These are phyloP conservation scores for Ochotona princeps DNA, from an alignment of 2,113 vertebrate genomes.

Conservation along the genomic window DNA sequence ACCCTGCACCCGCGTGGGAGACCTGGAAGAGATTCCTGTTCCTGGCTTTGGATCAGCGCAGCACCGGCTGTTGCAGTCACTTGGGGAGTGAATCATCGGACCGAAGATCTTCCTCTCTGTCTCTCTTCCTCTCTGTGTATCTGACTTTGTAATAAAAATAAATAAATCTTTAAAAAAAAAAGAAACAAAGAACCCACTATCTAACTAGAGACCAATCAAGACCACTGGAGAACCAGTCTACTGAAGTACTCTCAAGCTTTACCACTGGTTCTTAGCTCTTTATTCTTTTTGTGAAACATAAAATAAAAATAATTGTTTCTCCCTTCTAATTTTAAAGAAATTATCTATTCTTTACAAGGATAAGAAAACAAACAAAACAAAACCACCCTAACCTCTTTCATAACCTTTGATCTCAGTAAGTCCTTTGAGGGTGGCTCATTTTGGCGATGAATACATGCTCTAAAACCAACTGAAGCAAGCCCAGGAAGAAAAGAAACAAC, in stretches of 20 bases:
- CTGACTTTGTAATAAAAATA: no score
- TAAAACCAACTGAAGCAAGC: neutral
- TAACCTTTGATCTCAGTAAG: slow-evolving; percentile 42
- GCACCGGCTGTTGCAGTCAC: no score
- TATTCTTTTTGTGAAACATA: neutral
- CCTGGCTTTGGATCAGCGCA: no score
- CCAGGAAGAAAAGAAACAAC: neutral
- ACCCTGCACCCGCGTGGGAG: no score
- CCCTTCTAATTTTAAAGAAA: neutral
- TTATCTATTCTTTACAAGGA: neutral
- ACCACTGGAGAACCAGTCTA: neutral
- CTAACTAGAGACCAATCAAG: neutral
- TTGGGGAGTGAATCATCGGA: no score
- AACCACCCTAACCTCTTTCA: neutral
- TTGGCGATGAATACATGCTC: slow-evolving; percentile 1
- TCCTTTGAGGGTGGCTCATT: neutral
- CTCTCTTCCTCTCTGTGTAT: no score
- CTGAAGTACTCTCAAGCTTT: neutral
- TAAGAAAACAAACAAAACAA: slow-evolving; percentile 26
- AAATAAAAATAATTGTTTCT: neutral
- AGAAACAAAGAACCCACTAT: slow-evolving; percentile 15
- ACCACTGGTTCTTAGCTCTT: neutral
- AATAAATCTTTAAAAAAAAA: no score
- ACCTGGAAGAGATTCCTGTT: no score
- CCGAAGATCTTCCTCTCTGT: no score